Conservation (phyloP, 2,113 vertebrate species). For the Lontra canadensis region DNA sequence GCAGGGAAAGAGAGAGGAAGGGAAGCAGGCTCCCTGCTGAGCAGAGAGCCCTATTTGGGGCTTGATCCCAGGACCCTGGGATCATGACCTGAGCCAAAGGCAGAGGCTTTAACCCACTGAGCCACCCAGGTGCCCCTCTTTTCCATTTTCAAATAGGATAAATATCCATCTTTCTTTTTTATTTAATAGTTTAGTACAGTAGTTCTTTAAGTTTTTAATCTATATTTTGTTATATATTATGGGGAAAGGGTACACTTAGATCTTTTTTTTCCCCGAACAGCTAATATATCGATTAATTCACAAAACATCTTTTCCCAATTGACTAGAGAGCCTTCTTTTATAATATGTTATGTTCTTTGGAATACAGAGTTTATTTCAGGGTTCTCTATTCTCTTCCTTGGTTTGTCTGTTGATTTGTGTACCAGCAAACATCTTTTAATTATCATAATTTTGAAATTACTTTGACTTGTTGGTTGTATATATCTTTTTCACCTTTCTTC, state of each 20-base stretch:
- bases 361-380: background rate
- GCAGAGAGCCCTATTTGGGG: no score
- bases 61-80: no score
- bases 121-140: background rate
- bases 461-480: background rate
- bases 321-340: background rate
- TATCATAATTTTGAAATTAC: background rate
- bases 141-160: background rate
- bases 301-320: background rate
- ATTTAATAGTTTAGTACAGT: background rate
- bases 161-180: background rate
- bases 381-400: background rate
- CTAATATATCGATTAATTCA: background rate
- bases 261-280: background rate
- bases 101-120: no score
- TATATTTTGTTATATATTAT: background rate
- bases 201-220: background rate
- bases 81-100: no score
- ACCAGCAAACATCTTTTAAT: background rate
- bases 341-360: background rate
- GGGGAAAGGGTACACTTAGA: background rate
- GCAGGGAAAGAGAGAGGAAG: no score
- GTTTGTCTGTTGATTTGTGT: background rate
- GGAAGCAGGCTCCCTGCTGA: no score
- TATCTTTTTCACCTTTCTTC: background rate